Evolutionary conservation across 1,140 invertebrate species (phyloP), one percentile per base, ranked within the genome.

Genomic region (Papilio polytes): DNA sequence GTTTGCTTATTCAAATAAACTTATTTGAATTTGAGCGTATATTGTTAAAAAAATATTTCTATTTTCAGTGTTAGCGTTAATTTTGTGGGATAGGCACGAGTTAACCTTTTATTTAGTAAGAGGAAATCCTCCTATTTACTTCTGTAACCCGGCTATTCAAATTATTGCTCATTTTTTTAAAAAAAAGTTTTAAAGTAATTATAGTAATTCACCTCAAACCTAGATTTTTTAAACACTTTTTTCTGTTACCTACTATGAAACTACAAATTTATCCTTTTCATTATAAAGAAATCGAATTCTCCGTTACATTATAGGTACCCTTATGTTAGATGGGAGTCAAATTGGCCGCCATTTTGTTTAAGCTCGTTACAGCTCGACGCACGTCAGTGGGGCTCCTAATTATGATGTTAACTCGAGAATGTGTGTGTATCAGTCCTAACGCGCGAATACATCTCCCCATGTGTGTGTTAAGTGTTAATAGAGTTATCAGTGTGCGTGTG

Each of bases 301-400:
- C 46, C 66, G 85, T 85, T 84, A 84, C 77, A 80, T 85, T 89
- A 89, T 87, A 80, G 73, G 81, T 84, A 88, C 85, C 88, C 86
- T 84, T 88, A 66, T 81, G 76, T 73, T 80, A 83, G 87, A 88
- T 87, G 87, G 85, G 90, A 92, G 92, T 87, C 88, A 92, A 92
- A 93, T 90, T 88, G 89, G 85, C 87, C 86, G 88, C 92, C 92
- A 93, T 95, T 95, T 95, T 93, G 92, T 93, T 93, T 92, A 92
- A 91, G 92, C 92, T 92, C 90, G 92, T 95, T 93, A 94, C 93
- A 94, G 88, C 88, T 91, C 90, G 92, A 89, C 91, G 91, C 92
- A 93, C 92, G 92, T 91, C 92, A 91, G 85, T 93, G 91, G 92
- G 86, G 87, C 88, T 90, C 89, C 88, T 94, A 94, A 94, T 94